phyloP scores from a whole-genome alignment of 1,140 invertebrate species.

The Euwallacea similis region DNA sequence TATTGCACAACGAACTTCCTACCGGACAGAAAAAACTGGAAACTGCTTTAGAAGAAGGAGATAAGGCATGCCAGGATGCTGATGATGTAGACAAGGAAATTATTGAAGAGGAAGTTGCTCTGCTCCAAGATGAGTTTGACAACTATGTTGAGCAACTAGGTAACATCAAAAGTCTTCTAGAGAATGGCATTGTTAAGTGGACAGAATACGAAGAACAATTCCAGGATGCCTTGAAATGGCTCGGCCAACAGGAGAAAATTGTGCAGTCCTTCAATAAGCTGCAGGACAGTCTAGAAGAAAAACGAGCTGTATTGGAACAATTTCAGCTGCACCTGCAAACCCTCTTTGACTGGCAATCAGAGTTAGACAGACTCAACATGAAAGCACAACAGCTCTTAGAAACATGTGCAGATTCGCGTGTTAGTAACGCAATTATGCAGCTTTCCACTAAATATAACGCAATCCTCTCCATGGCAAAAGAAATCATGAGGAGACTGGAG shows the following conservation, averaged over 20 bases:
- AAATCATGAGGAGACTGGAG: slow-evolving; percentile 87
- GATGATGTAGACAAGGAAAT: slow-evolving; percentile 86
- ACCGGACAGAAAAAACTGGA: slow-evolving; percentile 82
- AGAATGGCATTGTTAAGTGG: slow-evolving; percentile 91
- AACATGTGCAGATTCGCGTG: slow-evolving; percentile 88
- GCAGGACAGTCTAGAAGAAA: slow-evolving; percentile 85
- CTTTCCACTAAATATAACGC: slow-evolving; percentile 93
- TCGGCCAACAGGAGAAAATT: slow-evolving; percentile 81
- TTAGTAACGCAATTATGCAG: slow-evolving; percentile 92
- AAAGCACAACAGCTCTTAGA: slow-evolving; percentile 86
- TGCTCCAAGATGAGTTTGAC: slow-evolving; percentile 86
- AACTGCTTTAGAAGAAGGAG: slow-evolving; percentile 77
- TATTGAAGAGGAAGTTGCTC: slow-evolving; percentile 87
- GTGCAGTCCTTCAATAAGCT: slow-evolving; percentile 90
- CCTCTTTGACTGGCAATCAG: slow-evolving; percentile 91
- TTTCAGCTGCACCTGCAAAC: slow-evolving; percentile 89
- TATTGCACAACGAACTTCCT: slow-evolving; percentile 77
- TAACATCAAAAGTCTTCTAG: slow-evolving; percentile 79
- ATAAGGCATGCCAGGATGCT: slow-evolving; percentile 77
- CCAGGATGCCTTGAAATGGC: slow-evolving; percentile 84
- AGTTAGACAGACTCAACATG: slow-evolving; percentile 89
- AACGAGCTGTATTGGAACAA: slow-evolving; percentile 85
- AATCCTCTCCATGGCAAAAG: slow-evolving; percentile 87
- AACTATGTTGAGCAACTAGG: slow-evolving; percentile 76
- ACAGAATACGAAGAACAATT: slow-evolving; percentile 94